A percentile compares a stretch with the other conserved stretches of the same genome.
Conservation (phyloP, 2,888 invertebrate genomes). For the Athalia rosae region DNA sequence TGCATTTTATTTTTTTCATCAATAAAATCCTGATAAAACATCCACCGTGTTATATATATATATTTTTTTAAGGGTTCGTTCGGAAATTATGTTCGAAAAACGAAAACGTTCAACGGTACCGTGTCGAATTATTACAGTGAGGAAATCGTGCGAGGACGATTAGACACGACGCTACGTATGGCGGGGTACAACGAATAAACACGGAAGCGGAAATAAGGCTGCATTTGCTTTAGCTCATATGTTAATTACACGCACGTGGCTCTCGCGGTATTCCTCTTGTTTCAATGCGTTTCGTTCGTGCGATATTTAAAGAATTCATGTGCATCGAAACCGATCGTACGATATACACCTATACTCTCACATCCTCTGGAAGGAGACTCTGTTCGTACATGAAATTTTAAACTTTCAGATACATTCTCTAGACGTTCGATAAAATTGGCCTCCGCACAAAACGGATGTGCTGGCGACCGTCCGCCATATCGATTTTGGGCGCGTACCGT, state of each 20-base stretch:
- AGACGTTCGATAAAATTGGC: too few relatives aligned
- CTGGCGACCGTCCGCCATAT: neutral
- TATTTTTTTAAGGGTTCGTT: too few relatives aligned
- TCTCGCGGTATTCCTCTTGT: constrained; percentile 7
- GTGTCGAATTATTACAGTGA: neutral
- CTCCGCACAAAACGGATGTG: neutral
- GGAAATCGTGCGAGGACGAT: neutral
- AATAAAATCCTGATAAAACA: too few relatives aligned
- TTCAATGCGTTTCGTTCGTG: constrained; percentile 7
- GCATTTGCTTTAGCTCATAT: constrained; percentile 14
- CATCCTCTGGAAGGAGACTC: too few relatives aligned
- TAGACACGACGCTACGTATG: constrained; percentile 8
- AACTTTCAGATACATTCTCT: neutral
- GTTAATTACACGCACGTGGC: constrained; percentile 29
- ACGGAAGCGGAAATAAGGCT: constrained; percentile 32
- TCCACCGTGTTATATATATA: too few relatives aligned
- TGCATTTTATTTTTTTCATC: too few relatives aligned
- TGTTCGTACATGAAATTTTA: too few relatives aligned
- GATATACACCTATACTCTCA: too few relatives aligned
- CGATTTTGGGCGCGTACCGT: constrained; percentile 8
- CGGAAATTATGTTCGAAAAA: too few relatives aligned
- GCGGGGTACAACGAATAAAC: neutral
- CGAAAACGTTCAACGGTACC: neutral
- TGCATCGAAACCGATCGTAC: too few relatives aligned
- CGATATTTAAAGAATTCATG: too few relatives aligned